These are phyloP conservation scores for Ylistrum balloti DNA, from an alignment of 1,140 invertebrate species.

Conservation along the genomic window DNA sequence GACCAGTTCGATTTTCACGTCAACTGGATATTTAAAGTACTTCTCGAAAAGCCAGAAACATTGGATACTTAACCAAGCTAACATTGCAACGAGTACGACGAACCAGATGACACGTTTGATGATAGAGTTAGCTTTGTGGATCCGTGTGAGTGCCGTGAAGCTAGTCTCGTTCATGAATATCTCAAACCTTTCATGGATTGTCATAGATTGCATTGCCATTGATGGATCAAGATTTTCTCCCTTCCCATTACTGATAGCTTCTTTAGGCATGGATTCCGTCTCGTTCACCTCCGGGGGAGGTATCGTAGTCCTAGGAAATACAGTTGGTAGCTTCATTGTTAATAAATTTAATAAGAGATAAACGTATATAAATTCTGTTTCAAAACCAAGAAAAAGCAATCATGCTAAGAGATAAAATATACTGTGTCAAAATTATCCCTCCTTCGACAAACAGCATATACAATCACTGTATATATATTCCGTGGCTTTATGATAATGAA, in stretches of 20 bases:
- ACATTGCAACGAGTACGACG: constrained; percentile 63
- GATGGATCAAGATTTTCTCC: not conserved
- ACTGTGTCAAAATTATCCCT: no score
- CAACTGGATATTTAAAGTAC: constrained; percentile 74
- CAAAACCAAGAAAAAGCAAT: no score
- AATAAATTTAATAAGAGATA: no score
- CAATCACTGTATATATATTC: not conserved
- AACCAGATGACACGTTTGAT: constrained; percentile 69
- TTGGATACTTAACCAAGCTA: constrained; percentile 67
- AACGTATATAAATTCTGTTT: no score
- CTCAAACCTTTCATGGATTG: constrained; percentile 53
- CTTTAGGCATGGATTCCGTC: constrained; percentile 38
- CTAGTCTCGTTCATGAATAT: constrained; percentile 71
- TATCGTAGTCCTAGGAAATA: not conserved
- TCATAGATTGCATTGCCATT: not conserved
- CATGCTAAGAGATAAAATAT: no score
- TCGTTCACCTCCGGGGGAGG: constrained; percentile 50
- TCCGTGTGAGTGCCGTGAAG: constrained; percentile 72
- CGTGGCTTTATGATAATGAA: not conserved
- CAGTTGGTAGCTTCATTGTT: not conserved
- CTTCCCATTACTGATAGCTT: constrained; percentile 37
- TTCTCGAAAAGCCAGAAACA: constrained; percentile 73
- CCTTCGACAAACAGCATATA: no score
- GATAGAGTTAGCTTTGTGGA: constrained; percentile 70
- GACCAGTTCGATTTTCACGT: constrained; percentile 72